phyloP scores from a whole-genome alignment of 2,797 vertebrate species.

The Sebastes variabilis region DNA sequence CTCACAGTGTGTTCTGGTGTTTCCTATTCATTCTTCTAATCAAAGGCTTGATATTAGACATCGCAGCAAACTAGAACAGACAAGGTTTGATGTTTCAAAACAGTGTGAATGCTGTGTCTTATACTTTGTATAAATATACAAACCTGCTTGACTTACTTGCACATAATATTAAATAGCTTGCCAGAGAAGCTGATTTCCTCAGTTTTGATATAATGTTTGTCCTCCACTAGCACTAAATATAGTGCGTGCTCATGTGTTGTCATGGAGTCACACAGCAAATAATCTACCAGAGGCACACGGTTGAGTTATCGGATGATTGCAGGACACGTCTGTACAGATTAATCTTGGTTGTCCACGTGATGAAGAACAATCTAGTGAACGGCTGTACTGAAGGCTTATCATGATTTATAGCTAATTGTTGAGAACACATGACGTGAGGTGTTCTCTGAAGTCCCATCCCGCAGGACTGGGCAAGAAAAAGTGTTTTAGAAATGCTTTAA shows the following conservation, averaged over 20 bases:
- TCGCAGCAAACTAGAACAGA: conserved; percentile 7
- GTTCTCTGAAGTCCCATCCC: background rate
- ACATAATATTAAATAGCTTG: background rate
- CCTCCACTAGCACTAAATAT: background rate
- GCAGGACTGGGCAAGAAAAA: background rate
- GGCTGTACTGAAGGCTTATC: background rate
- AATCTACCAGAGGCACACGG: background rate
- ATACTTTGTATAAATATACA: background rate
- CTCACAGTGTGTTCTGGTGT: background rate
- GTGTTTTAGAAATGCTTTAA: background rate
- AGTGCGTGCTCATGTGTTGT: background rate
- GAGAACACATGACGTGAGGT: background rate
- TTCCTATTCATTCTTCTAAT: conserved; percentile 19
- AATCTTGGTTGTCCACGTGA: background rate
- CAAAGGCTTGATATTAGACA: conserved; percentile 13
- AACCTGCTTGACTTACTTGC: background rate
- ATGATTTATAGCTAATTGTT: background rate
- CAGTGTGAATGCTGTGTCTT: background rate
- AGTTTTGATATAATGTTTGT: background rate
- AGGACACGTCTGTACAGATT: background rate
- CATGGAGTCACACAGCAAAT: background rate
- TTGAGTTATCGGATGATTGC: conserved; percentile 1
- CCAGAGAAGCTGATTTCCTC: background rate
- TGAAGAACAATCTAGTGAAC: background rate
- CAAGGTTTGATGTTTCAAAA: background rate